Evolutionary conservation across 2,113 vertebrate species (phyloP).

Genomic region (Equus przewalskii): DNA sequence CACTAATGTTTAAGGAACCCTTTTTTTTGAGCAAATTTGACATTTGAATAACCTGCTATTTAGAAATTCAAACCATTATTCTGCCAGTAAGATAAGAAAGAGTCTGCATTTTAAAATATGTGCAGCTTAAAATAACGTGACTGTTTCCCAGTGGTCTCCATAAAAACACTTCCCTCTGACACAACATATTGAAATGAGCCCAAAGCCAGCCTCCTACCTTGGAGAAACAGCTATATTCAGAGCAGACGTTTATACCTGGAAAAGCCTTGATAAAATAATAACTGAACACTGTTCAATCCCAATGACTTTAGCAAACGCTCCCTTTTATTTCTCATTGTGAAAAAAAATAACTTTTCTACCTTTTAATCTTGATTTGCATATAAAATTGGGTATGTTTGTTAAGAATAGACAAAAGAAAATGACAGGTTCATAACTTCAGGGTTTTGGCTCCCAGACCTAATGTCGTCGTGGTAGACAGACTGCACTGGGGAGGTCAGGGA

Average conservation of each 20-base stretch:
- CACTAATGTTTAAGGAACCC: not conserved
- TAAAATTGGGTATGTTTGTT: not conserved
- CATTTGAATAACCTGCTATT: not conserved
- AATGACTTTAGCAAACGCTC: not conserved
- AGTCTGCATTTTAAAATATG: not conserved
- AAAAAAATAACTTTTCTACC: not conserved
- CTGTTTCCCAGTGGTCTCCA: not conserved
- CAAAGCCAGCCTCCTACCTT: not conserved
- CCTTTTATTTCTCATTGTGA: constrained; percentile 27
- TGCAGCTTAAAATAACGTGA: not conserved
- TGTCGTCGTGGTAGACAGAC: not conserved
- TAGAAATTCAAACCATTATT: constrained; percentile 41
- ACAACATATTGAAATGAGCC: not conserved
- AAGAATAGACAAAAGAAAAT: not conserved
- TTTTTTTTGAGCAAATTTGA: constrained; percentile 10
- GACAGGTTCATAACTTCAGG: not conserved
- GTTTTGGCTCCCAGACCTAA: not conserved
- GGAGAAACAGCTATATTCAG: not conserved
- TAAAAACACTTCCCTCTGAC: not conserved
- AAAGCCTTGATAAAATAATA: not conserved
- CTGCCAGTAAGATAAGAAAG: not conserved
- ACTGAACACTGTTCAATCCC: not conserved
- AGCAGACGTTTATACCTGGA: not conserved
- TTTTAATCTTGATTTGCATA: not conserved
- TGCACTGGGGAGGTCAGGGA: not conserved